Evolutionary conservation across 2,113 vertebrate species (phyloP), one percentile per base, ranked within the genome.

Genomic region (Dipodomys merriami): DNA sequence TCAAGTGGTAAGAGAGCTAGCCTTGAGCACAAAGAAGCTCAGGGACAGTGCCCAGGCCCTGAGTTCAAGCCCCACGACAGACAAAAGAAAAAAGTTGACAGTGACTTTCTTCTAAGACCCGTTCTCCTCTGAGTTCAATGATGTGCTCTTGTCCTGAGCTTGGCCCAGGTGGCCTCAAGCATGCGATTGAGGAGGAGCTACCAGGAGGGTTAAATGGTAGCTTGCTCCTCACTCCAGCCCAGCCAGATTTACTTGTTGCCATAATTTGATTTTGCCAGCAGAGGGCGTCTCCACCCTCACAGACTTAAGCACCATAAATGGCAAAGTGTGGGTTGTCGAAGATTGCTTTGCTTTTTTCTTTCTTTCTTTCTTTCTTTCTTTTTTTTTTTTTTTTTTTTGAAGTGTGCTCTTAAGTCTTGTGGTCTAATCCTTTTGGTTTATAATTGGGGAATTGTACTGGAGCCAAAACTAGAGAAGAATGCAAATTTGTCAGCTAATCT

Each of bases 281-380:
- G 92, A 94, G 91, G 96, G 95, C 94, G 5, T 25, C 80, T 35
- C 29, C 79, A 62, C 39, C 91, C 33, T 57, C 77, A 86, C 71
- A 74, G 95, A 71, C 90, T 44, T 7, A 57, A 53, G 65, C 72
- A 29, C 89, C 73, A 7, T 29, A 62, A 30, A 25, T 5, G 6
- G 29, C 2, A 9, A 44, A 78, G 64, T 6, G 29, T 27, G 64
- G 33, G 2, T 10, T 49, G 7, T 23, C 49, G 1, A 3, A n/a
- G 53, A 2, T 39, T 16, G 0, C 2, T 57, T 57, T 57, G 11
- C 4, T 18, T 57, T 13, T 57, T 18, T 57, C 15, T 57, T 16
- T 57, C 15, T 57, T 57, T 49, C 12, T 49, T 49, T 49, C 11
- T 49, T n/a, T n/a, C n/a, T 57, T 18, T 57, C 15, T 57, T 16